Evolutionary conservation across 2,888 invertebrate genomes (phyloP).

Genomic region (Microdon myrmicae): DNA sequence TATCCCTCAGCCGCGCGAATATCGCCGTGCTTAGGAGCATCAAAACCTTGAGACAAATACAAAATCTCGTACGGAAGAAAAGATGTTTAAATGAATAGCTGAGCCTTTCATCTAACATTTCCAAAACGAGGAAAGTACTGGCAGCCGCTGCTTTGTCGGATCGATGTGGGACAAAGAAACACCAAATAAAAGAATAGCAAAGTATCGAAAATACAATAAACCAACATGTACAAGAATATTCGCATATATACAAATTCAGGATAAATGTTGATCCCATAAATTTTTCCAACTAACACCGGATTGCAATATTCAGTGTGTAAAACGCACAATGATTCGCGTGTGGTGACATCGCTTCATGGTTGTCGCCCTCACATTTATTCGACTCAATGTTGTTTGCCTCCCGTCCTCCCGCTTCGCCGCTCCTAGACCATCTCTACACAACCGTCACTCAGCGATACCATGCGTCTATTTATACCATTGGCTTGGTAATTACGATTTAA

Average conservation of each 20-base stretch:
- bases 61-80: no score
- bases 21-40: no score
- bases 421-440: slow-evolving; percentile 1
- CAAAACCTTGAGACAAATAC: no score
- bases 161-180: slow-evolving; percentile 20
- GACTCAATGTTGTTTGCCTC: not conserved
- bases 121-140: slow-evolving; percentile 10
- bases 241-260: slow-evolving; percentile 40
- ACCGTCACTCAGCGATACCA: not conserved
- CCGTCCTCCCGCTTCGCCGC: not conserved
- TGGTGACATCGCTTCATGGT: slow-evolving; percentile 40
- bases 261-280: slow-evolving; percentile 50
- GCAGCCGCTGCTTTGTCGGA: no score
- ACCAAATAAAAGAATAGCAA: slow-evolving; percentile 9
- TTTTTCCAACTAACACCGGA: slow-evolving; percentile 44
- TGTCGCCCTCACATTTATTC: slow-evolving; percentile 31
- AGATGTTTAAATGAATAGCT: slow-evolving; percentile 41
- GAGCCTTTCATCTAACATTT: slow-evolving; percentile 36
- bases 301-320: slow-evolving; percentile 32
- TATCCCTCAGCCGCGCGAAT: no score
- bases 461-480: slow-evolving; percentile 40
- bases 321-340: slow-evolving; percentile 39
- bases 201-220: no score
- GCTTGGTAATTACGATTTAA: slow-evolving; percentile 51
- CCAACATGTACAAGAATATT: slow-evolving; percentile 29